Evolutionary conservation across 2,113 vertebrate species (phyloP).

Genomic region (Hyla sarda): DNA sequence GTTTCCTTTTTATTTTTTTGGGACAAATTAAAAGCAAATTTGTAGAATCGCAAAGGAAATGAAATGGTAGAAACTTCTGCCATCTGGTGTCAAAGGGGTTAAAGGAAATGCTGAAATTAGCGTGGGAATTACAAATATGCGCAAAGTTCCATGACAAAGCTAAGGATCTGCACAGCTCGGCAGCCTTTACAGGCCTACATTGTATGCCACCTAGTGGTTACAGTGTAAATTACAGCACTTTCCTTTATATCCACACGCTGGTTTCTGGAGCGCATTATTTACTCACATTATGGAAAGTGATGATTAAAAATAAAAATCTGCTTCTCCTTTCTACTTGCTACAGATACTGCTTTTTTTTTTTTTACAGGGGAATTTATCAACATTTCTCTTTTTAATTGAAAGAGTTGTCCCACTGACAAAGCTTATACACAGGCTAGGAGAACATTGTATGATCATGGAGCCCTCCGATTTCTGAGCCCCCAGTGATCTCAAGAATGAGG

Average conservation of each 20-base stretch:
- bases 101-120: constrained; percentile 29
- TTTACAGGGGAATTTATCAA: neutral
- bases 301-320: neutral
- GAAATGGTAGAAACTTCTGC: neutral
- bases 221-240: neutral
- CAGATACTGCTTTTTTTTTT: neutral
- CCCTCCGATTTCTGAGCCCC: too few species aligned
- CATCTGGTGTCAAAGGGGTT: neutral
- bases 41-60: neutral
- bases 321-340: neutral
- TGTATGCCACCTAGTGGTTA: constrained; percentile 41
- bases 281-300: neutral
- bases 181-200: neutral
- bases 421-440: too few species aligned
- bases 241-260: too few species aligned
- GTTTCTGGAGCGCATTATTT: neutral
- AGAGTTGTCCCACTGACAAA: too few species aligned
- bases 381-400: neutral
- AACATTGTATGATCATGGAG: too few species aligned
- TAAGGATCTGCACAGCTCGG: neutral
- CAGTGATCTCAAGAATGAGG: too few species aligned
- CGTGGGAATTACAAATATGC: constrained; percentile 19
- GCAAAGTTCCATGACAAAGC: neutral
- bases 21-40: neutral
- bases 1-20: too few species aligned